These are phyloP conservation scores for Pholis gunnellus DNA, from an alignment of 2,113 vertebrate genomes.

Conservation along the genomic window DNA sequence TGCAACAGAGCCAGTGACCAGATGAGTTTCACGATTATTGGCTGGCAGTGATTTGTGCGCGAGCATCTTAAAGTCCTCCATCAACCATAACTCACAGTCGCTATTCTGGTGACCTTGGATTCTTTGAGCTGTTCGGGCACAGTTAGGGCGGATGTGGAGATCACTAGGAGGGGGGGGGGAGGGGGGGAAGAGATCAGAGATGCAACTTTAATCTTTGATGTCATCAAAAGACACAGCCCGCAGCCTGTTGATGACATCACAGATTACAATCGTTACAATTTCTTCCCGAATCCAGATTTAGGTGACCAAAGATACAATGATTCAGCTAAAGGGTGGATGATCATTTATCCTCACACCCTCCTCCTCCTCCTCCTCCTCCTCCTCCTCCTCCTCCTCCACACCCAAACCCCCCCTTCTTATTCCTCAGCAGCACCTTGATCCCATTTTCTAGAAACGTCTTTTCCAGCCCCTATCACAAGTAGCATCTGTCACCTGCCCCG, in stretches of 20 bases:
- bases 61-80: slow-evolving; percentile 18
- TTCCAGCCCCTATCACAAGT: slow-evolving; percentile 43
- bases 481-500: slow-evolving; percentile 59
- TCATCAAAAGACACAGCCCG: slow-evolving; percentile 50
- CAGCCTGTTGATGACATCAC: slow-evolving; percentile 76
- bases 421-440: slow-evolving; percentile 62
- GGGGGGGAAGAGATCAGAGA: slow-evolving; percentile 36
- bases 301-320: slow-evolving; percentile 21
- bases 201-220: slow-evolving; percentile 67
- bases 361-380: slow-evolving; percentile 4
- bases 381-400: slow-evolving; percentile 6
- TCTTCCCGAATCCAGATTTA: slow-evolving; percentile 22
- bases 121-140: slow-evolving; percentile 15
- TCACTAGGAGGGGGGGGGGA: not conserved
- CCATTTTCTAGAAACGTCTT: slow-evolving; percentile 70
- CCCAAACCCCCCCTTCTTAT: slow-evolving; percentile 18
- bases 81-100: slow-evolving; percentile 13
- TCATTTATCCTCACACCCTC: slow-evolving; percentile 46
- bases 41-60: slow-evolving; percentile 10
- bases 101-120: slow-evolving; percentile 69
- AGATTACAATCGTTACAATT: slow-evolving; percentile 21
- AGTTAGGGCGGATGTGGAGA: slow-evolving; percentile 19
- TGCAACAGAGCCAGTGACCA: not conserved
- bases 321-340: slow-evolving; percentile 31
- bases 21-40: slow-evolving; percentile 9